A percentile compares a stretch with the other conserved stretches of the same genome.
phyloP scores from a whole-genome alignment of 2,888 invertebrate genomes.

The Tiliacea aurago region DNA sequence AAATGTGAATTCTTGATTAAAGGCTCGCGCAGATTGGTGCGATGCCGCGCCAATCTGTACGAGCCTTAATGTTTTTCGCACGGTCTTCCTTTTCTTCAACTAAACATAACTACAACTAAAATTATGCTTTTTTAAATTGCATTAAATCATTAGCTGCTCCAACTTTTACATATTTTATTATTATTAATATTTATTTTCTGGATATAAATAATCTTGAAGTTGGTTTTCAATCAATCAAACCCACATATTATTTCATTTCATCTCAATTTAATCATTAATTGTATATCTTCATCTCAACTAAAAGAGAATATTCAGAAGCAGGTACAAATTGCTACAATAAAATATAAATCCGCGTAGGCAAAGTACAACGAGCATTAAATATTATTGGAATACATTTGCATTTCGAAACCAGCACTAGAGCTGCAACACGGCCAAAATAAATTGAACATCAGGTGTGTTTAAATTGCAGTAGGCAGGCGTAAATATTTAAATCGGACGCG shows the following conservation, averaged over 20 bases:
- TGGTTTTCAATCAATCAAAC: background rate
- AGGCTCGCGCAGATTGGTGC: too few species aligned
- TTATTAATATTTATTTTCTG: background rate
- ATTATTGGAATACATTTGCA: conserved; percentile 68
- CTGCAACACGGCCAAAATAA: conserved; percentile 72
- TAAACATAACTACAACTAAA: background rate
- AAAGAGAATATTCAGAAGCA: conserved; percentile 1
- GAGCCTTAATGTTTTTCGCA: background rate
- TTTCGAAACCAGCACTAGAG: conserved; percentile 61
- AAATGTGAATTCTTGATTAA: background rate
- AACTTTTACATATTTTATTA: background rate
- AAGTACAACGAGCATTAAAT: conserved; percentile 41
- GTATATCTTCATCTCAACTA: background rate
- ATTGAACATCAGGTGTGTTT: conserved; percentile 84
- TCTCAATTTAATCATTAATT: background rate
- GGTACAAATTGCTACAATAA: conserved; percentile 2
- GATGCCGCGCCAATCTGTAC: too few species aligned
- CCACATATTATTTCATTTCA: background rate
- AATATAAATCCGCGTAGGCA: conserved; percentile 42
- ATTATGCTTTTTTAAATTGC: background rate
- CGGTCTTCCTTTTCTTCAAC: background rate
- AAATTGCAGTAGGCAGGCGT: conserved; percentile 82
- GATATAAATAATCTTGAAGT: background rate
- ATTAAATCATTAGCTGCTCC: background rate
- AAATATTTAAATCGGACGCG: conserved; percentile 87